A percentile compares a stretch with the other conserved stretches of the same genome.
Conservation (phyloP, 2,113 vertebrate species). For the Myxocyprinus asiaticus region DNA sequence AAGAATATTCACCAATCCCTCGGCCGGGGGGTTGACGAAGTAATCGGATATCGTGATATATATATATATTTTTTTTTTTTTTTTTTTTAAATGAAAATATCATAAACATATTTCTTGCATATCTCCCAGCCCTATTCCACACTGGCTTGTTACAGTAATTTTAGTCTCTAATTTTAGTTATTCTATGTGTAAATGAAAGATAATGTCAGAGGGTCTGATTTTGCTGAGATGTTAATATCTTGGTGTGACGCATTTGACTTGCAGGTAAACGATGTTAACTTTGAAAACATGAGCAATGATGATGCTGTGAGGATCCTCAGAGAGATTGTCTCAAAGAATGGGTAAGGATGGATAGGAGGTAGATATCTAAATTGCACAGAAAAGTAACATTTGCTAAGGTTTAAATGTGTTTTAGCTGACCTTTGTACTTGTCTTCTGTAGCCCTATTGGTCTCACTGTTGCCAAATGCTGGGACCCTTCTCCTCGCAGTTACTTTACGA, state of each 20-base stretch:
- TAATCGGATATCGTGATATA: too few species aligned
- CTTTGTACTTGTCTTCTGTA: constrained; percentile 56
- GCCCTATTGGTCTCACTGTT: constrained; percentile 97
- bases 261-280: constrained; percentile 54
- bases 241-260: not conserved
- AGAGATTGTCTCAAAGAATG: constrained; percentile 53
- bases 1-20: too few species aligned
- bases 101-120: too few species aligned
- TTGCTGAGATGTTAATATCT: too few species aligned
- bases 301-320: constrained; percentile 49
- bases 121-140: not conserved
- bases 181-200: not conserved
- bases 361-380: not conserved
- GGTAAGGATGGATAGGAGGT: constrained; percentile 24
- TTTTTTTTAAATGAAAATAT: too few species aligned
- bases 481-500: constrained; percentile 95
- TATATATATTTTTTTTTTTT: too few species aligned
- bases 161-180: too few species aligned
- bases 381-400: too few species aligned
- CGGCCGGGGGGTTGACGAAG: too few species aligned
- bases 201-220: not conserved
- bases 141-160: not conserved
- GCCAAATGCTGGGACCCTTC: constrained; percentile 98
- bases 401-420: not conserved
- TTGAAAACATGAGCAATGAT: constrained; percentile 54